phyloP scores from a whole-genome alignment of 2,113 vertebrate genomes.

The Candoia aspera region DNA sequence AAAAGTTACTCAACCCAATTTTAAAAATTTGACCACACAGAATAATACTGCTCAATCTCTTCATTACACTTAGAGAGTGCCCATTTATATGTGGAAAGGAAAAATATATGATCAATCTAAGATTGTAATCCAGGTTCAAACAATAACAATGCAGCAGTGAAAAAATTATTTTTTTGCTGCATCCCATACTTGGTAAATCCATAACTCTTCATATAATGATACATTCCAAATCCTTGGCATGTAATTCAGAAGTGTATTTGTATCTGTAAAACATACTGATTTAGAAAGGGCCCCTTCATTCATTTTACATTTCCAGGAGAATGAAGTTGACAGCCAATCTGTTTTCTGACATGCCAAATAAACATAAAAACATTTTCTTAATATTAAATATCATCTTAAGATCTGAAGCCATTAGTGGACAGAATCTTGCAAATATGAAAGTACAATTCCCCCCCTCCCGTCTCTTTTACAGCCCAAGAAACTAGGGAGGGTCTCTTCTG shows the following conservation, averaged over 20 bases:
- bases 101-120: background rate
- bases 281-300: background rate
- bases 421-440: no score
- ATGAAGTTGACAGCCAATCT: no score
- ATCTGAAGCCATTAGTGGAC: no score
- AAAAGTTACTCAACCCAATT: background rate
- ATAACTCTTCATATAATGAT: background rate
- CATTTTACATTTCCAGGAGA: background rate
- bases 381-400: no score
- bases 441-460: no score
- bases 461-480: no score
- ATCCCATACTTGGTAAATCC: background rate
- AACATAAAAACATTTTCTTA: no score
- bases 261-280: background rate
- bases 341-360: no score
- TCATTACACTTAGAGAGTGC: background rate
- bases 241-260: background rate
- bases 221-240: background rate
- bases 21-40: background rate
- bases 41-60: background rate
- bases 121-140: background rate
- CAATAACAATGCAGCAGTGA: background rate
- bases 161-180: background rate
- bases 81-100: background rate
- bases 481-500: no score